Conservation (phyloP, 2,113 vertebrate species). For the Clarias magur region DNA sequence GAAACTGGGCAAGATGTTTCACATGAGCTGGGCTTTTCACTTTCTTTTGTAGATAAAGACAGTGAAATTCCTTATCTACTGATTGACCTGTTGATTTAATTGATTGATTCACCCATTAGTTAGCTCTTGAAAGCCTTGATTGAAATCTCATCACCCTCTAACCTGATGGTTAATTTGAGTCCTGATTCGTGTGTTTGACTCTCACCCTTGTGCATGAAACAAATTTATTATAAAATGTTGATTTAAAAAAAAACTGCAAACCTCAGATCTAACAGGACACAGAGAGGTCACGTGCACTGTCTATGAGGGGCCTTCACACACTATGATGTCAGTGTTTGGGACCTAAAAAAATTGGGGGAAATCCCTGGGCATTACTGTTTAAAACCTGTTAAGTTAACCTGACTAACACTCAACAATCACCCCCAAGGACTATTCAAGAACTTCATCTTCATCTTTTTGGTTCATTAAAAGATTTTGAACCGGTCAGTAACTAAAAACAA, state of each 20-base stretch:
- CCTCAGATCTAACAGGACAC: not conserved
- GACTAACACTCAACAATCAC: not conserved
- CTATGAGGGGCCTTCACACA: too few relatives aligned
- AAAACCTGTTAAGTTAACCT: not conserved
- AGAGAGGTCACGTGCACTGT: too few relatives aligned
- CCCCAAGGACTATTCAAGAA: not conserved
- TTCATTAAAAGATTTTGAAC: not conserved
- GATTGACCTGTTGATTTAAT: too few relatives aligned
- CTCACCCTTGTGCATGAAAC: not conserved
- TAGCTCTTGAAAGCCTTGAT: not conserved
- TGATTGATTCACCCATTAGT: not conserved
- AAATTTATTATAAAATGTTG: not conserved
- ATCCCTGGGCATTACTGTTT: not conserved
- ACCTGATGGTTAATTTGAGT: too few relatives aligned
- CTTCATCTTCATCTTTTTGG: not conserved
- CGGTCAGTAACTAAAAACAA: not conserved
- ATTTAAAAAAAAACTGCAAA: not conserved
- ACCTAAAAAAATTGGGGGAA: too few relatives aligned
- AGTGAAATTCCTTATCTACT: not conserved
- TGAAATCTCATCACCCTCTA: too few relatives aligned
- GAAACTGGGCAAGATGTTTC: not conserved
- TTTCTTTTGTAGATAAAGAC: not conserved
- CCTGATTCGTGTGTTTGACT: not conserved
- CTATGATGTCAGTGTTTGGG: too few relatives aligned
- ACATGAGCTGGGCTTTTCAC: not conserved